Evolutionary conservation across 2,113 vertebrate genomes (phyloP).

Genomic region (Lophius piscatorius): DNA sequence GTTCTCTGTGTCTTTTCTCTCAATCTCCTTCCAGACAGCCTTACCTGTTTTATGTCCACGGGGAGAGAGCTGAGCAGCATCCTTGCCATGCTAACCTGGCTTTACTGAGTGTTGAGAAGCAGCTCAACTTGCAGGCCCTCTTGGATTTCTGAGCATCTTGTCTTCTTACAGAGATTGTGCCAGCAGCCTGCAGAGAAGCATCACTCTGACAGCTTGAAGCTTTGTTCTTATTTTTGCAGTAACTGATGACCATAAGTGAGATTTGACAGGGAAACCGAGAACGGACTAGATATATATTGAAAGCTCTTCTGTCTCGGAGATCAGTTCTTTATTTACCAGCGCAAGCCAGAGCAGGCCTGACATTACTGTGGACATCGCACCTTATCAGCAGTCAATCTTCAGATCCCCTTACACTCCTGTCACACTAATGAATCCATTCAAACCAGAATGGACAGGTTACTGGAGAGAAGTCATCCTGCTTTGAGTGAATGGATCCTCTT

Average conservation of each 20-base stretch:
- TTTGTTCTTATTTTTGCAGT: constrained; percentile 35
- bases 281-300: constrained; percentile 14
- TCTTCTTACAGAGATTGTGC: constrained; percentile 36
- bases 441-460: neutral
- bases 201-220: constrained; percentile 25
- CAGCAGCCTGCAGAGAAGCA: constrained; percentile 32
- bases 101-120: constrained; percentile 23
- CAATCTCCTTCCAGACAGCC: constrained; percentile 20
- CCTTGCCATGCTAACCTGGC: constrained; percentile 40
- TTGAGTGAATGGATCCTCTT: no score
- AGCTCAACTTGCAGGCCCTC: constrained; percentile 40
- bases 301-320: constrained; percentile 19
- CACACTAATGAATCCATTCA: constrained; percentile 7
- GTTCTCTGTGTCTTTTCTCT: constrained; percentile 22
- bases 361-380: constrained; percentile 29
- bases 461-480: no score
- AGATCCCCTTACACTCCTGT: constrained; percentile 10
- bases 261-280: constrained; percentile 39
- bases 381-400: constrained; percentile 2
- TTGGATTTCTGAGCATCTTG: constrained; percentile 40
- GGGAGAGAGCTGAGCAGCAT: constrained; percentile 32
- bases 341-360: constrained; percentile 5
- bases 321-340: constrained; percentile 43
- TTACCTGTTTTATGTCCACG: constrained; percentile 37
- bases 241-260: constrained; percentile 12